Evolutionary conservation across 2,797 vertebrate genomes (phyloP), one percentile per base, ranked within the genome.

Genomic region (Cirrhinus mrigala): DNA sequence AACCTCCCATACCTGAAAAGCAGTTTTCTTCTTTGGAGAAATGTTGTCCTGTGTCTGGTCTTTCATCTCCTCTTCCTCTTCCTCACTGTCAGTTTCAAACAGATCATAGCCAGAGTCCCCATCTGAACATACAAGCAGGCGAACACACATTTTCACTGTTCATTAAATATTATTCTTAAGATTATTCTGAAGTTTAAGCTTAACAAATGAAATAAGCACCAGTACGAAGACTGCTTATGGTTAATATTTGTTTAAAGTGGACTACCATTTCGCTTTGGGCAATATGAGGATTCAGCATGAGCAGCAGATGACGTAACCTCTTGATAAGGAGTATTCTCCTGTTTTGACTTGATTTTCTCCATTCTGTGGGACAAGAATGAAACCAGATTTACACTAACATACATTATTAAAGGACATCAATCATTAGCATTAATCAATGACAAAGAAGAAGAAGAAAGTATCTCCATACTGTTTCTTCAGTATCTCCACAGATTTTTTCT

Each of bases 261-360:
- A 29, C 44, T 81, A 91, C 91, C 88, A 24, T 81, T 84, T 66
- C 3, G 20, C 14, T 88, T 74, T 50, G 80, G 18, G 5, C 79
- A 58, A 93, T 92, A 90, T 37, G 82, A 89, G 66, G 79, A 87
- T 56, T 85, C 90, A 85, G 85, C 77, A 40, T 79, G 88, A 76
- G 56, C 86, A 70, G 90, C 56, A 73, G 80, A 85, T 33, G 79
- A 33, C 87, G 85, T 74, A 15, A 52, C 82, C 54, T 73, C 29
- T 44, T 90, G 33, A 44, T 64, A 86, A 10, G 93, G 91, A 22
- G 29, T 87, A 87, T 90, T 82, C 88, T 93, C 95, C 89, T 95
- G 92, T 90, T 95, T 95, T 6, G 86, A 91, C 92, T 95, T 96
- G 79, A 95, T 97, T 89, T 92, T 92, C 87, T 97, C 95, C 94